Evolutionary conservation across 2,888 invertebrate species (phyloP), one percentile per base, ranked within the genome.

Genomic region (Scaptomyza tumidula): DNA sequence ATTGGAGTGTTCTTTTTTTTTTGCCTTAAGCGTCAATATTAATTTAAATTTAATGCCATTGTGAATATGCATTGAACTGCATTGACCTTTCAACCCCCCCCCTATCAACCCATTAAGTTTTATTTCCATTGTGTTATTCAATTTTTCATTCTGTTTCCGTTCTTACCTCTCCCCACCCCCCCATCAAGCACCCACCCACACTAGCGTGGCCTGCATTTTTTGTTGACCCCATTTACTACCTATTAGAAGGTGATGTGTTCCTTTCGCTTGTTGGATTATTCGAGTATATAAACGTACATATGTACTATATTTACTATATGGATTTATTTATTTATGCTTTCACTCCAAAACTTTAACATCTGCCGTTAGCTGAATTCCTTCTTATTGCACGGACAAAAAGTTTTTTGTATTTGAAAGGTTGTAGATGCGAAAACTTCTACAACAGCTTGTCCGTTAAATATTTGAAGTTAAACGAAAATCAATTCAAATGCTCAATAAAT

Each of bases 41-140:
- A 73, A 76, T 85, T 87, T 67, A 44, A 67, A 71, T 82, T 71
- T 66, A 86, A 83, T 80, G 68, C 60, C 71, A 71, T 76, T 70
- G 75, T 73, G 45, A 19, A 71, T 71, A 71, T 58, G 60, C 71
- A 78, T 72, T 63, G 56, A 63, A 52, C 55, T 39, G 33, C 41
- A 39, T 39, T 37, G 19, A 41, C 41, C 41, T 16, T 41, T 0
- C 50, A 13, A n/a, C 9, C 19, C 13, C 7, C 2, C 29, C 9
- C 5, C 43, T 13, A 13, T 13, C 19, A 35, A 19, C 24, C 33
- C n/a, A 35, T 4, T 29, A 39, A 33, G 44, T 27, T 53, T 27
- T 31, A 59, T 33, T 58, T 55, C 35, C 48, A 70, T 29, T 24
- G 24, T 44, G 48, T 41, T 31, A 65, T 54, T 65, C 48, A 54